phyloP scores from a whole-genome alignment of 2,113 vertebrate species.

The Chaenogobius annularis region DNA sequence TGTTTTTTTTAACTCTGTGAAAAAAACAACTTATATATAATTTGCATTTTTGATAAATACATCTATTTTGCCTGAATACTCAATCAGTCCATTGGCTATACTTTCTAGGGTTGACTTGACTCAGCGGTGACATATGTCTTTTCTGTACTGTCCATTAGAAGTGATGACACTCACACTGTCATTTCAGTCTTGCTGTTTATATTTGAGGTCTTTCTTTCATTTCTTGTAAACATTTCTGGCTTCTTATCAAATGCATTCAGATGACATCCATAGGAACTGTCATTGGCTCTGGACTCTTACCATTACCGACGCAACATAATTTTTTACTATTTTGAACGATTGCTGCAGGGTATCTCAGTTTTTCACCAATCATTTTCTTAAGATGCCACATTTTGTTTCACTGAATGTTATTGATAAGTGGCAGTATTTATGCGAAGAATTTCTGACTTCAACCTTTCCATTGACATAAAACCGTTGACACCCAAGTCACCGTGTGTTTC shows the following conservation, averaged over 20 bases:
- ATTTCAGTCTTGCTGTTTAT: constrained; percentile 18
- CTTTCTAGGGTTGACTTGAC: too few relatives aligned
- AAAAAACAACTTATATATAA: too few relatives aligned
- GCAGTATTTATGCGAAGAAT: neutral
- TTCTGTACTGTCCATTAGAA: neutral
- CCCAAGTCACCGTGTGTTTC: neutral
- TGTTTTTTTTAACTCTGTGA: too few relatives aligned
- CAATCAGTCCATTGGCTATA: too few relatives aligned
- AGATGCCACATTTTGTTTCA: neutral
- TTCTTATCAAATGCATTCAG: constrained; percentile 77
- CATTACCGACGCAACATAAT: constrained; percentile 56
- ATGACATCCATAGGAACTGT: constrained; percentile 74
- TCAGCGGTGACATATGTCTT: neutral
- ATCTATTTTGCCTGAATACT: too few relatives aligned
- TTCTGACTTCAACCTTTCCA: too few relatives aligned
- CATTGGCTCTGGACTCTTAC: constrained; percentile 32
- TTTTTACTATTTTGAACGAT: constrained; percentile 39
- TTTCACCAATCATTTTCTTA: neutral
- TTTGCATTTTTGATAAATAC: too few relatives aligned
- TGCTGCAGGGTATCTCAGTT: neutral
- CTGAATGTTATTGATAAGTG: constrained; percentile 5
- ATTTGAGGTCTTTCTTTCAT: constrained; percentile 21
- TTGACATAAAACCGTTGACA: too few relatives aligned
- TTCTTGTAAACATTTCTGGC: constrained; percentile 41
- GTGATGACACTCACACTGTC: neutral